Conservation (phyloP, 2,888 invertebrate genomes). For the Arrhopalites spinosus region DNA sequence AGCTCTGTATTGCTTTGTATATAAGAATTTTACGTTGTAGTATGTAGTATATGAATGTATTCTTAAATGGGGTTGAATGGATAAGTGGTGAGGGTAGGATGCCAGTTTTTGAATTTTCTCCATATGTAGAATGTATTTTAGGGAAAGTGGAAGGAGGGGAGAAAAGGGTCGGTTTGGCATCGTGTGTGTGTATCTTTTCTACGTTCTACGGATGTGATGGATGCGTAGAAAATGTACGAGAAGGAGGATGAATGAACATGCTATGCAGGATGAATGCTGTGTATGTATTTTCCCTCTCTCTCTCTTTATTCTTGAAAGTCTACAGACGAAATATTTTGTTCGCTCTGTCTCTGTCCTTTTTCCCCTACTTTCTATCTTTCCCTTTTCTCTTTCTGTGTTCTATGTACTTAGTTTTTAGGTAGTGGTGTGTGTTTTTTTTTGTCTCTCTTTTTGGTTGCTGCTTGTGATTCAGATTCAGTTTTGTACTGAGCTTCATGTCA, state of each 20-base stretch:
- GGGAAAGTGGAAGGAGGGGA: not conserved
- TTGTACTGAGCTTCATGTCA: not conserved
- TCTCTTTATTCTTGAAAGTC: not conserved
- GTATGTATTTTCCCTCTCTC: not conserved
- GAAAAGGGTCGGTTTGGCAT: not conserved
- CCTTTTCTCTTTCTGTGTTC: not conserved
- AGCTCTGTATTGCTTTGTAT: not conserved
- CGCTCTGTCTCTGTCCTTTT: not conserved
- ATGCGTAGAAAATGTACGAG: not conserved
- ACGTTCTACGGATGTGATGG: not conserved
- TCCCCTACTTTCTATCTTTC: not conserved
- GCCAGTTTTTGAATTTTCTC: too few relatives aligned
- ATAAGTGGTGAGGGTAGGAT: too few relatives aligned
- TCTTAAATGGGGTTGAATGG: too few relatives aligned
- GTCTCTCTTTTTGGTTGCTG: not conserved
- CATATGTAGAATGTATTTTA: not conserved
- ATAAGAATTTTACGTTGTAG: not conserved
- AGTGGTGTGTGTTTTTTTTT: not conserved
- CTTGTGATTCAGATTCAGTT: slow-evolving; percentile 7
- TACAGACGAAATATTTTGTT: not conserved
- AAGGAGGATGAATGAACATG: not conserved
- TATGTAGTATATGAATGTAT: too few relatives aligned
- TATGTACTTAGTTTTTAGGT: not conserved
- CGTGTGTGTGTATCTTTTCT: not conserved
- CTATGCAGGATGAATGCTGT: not conserved